Conservation (phyloP, 2,888 invertebrate species). For the Trissolcus brochymenae region DNA sequence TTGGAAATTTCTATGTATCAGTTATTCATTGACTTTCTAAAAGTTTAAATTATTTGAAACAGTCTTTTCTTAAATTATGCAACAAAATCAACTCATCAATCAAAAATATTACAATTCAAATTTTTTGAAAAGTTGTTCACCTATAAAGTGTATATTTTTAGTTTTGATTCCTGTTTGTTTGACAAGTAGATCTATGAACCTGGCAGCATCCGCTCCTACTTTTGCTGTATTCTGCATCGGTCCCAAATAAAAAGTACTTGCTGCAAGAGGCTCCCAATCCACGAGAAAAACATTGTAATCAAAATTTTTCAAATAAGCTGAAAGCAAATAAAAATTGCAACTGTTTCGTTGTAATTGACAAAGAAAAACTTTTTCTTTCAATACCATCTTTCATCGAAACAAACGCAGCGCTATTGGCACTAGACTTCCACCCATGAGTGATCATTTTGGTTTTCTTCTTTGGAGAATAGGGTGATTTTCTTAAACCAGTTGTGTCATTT, state of each 20-base stretch:
- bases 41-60: no score
- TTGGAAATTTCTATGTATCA: no score
- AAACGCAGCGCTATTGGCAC: constrained; percentile 72
- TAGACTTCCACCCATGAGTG: constrained; percentile 78
- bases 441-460: constrained; percentile 74
- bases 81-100: no score
- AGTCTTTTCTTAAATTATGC: no score
- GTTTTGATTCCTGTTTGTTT: constrained; percentile 68
- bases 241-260: constrained; percentile 74
- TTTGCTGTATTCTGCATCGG: constrained; percentile 75
- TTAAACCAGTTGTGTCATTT: constrained; percentile 64
- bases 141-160: constrained; percentile 75
- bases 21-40: no score
- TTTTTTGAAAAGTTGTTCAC: constrained; percentile 63
- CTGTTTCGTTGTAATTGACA: background rate
- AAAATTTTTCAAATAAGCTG: constrained; percentile 69
- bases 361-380: background rate
- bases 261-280: constrained; percentile 76
- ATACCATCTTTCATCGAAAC: constrained; percentile 73
- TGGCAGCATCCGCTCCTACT: constrained; percentile 73
- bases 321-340: background rate
- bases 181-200: constrained; percentile 74
- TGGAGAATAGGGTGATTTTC: constrained; percentile 57
- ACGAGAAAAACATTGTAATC: constrained; percentile 76
- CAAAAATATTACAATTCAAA: no score